phyloP scores from a whole-genome alignment of 2,888 invertebrate genomes.

The Hirudinaria manillensis region DNA sequence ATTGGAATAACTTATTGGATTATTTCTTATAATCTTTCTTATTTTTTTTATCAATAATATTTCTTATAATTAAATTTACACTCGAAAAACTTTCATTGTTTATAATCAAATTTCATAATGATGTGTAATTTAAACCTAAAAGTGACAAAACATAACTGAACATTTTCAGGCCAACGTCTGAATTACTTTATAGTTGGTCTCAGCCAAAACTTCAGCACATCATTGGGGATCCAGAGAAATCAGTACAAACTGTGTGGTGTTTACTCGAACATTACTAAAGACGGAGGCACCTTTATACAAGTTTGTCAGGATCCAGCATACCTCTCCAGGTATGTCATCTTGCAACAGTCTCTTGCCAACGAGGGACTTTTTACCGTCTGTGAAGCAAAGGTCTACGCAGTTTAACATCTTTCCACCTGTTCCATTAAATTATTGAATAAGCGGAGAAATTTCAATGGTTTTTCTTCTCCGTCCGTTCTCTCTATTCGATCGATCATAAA shows the following conservation, averaged over 20 bases:
- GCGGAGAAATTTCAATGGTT: no score
- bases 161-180: not conserved
- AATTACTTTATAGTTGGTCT: not conserved
- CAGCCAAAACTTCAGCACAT: not conserved
- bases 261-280: not conserved
- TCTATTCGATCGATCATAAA: no score
- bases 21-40: not conserved
- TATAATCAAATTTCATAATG: no score
- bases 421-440: no score
- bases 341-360: not conserved
- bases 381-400: not conserved
- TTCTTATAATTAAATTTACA: no score
- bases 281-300: constrained; percentile 6
- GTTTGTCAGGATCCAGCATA: not conserved
- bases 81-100: no score
- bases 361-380: not conserved
- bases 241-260: not conserved
- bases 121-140: no score
- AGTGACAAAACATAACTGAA: no score
- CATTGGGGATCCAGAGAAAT: not conserved
- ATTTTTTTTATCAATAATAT: no score
- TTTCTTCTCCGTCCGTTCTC: no score
- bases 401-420: no score
- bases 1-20: not conserved
- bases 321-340: constrained; percentile 1